Conservation (phyloP, 2,888 invertebrate genomes). For the Nezara viridula region DNA sequence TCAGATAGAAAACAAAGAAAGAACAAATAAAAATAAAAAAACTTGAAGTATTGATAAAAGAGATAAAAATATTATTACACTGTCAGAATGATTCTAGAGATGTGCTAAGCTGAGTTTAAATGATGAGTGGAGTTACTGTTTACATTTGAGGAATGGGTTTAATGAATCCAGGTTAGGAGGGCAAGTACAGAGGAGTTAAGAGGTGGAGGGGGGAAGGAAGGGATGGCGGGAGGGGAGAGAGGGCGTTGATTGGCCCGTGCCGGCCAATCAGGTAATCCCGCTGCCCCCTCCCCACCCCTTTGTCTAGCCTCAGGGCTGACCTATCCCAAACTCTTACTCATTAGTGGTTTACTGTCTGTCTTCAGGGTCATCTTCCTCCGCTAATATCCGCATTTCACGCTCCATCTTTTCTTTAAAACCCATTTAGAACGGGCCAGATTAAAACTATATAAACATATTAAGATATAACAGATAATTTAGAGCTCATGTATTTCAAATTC, state of each 20-base stretch:
- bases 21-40: neutral
- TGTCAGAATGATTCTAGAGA: neutral
- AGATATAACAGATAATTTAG: too few relatives aligned
- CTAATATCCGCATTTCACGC: neutral
- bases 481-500: too few relatives aligned
- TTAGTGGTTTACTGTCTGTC: conserved; percentile 47
- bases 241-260: conserved; percentile 53
- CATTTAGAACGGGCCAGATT: neutral
- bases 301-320: conserved; percentile 47
- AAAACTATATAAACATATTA: neutral
- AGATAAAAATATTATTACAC: neutral
- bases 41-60: too few relatives aligned
- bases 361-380: conserved; percentile 22
- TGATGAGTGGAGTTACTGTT: conserved; percentile 35
- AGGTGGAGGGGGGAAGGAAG: neutral
- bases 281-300: conserved; percentile 45
- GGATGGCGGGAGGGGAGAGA: neutral
- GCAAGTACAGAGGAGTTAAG: conserved; percentile 17
- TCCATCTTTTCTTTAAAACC: neutral
- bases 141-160: conserved; percentile 48
- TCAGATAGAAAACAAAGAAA: neutral
- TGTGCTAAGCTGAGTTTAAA: neutral
- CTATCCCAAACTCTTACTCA: conserved; percentile 50
- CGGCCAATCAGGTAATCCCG: conserved; percentile 56
- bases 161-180: conserved; percentile 55